Evolutionary conservation across 2,113 vertebrate species (phyloP).

Genomic region (Chamaea fasciata): DNA sequence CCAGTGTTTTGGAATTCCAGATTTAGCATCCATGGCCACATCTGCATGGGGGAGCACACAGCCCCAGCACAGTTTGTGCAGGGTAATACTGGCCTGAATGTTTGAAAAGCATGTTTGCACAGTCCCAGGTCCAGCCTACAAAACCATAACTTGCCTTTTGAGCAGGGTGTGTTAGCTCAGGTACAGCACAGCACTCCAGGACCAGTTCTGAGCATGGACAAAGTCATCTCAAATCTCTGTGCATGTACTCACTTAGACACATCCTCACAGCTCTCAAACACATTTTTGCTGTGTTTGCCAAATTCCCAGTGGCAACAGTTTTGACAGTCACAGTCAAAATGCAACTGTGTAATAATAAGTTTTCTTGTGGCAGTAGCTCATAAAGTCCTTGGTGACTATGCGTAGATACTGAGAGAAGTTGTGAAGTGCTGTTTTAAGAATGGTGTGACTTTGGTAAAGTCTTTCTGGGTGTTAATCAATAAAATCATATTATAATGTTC

Average conservation of each 20-base stretch:
- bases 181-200: background rate
- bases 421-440: background rate
- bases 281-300: conserved; percentile 14
- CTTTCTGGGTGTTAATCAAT: background rate
- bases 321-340: conserved; percentile 50
- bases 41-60: background rate
- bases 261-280: background rate
- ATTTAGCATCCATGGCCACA: background rate
- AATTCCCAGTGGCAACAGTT: background rate
- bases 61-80: background rate
- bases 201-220: background rate
- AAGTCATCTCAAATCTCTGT: background rate
- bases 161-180: background rate
- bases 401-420: rapidly evolving
- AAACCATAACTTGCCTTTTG: background rate
- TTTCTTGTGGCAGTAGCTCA: background rate
- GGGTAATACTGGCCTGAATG: background rate
- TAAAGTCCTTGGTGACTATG: background rate
- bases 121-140: background rate
- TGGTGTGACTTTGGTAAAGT: background rate
- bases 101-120: background rate
- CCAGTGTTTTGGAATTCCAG: background rate
- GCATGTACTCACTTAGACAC: background rate
- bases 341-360: background rate
- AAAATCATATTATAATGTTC: background rate